Evolutionary conservation across 2,797 vertebrate species (phyloP).

Genomic region (Mycteria americana): DNA sequence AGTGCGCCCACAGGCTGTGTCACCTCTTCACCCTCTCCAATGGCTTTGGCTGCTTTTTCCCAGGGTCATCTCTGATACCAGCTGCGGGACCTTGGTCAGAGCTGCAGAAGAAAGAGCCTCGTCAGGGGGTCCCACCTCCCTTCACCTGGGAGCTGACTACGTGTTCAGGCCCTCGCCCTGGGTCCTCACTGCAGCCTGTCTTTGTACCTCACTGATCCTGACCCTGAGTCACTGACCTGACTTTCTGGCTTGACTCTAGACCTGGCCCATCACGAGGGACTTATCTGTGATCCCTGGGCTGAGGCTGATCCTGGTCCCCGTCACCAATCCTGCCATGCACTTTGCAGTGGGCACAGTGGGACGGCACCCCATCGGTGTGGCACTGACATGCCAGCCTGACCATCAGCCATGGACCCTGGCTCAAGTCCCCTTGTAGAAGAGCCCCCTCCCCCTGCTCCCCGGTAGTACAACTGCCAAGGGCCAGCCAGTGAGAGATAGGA

Average conservation of each 20-base stretch:
- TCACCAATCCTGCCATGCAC: neutral
- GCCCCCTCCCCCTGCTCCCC: neutral
- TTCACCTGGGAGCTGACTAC: neutral
- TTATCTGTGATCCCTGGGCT: neutral
- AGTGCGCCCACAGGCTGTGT: neutral
- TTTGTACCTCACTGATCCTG: neutral
- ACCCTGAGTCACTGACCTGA: neutral
- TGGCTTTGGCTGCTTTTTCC: neutral
- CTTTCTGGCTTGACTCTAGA: neutral
- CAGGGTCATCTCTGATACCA: rapidly evolving
- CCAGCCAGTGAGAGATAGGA: neutral
- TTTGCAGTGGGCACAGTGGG: neutral
- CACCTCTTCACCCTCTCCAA: neutral
- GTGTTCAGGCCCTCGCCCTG: rapidly evolving
- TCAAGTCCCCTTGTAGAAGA: neutral
- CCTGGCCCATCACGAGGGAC: neutral
- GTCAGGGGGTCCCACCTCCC: rapidly evolving
- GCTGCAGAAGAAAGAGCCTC: neutral
- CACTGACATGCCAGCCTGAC: neutral
- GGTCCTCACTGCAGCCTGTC: neutral
- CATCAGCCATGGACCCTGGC: too few species aligned
- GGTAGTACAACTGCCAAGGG: neutral
- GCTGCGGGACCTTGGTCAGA: neutral
- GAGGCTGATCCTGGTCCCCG: neutral
- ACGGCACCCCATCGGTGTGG: neutral